phyloP scores from a whole-genome alignment of 2,888 invertebrate species.

The Acrobasis repandana region DNA sequence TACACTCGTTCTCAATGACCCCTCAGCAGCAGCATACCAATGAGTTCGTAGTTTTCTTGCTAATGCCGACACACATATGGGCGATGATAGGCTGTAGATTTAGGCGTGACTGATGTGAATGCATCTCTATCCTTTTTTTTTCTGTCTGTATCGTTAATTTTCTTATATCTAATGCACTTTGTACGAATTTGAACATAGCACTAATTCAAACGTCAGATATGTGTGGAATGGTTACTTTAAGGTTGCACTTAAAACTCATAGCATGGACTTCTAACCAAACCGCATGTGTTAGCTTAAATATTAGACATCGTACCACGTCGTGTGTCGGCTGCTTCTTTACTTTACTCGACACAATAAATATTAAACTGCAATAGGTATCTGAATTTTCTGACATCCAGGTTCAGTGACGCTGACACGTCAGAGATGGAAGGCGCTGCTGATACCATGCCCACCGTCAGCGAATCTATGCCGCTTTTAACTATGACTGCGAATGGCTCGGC shows the following conservation, averaged over 20 bases:
- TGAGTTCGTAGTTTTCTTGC: conserved; percentile 57
- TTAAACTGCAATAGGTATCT: conserved; percentile 44
- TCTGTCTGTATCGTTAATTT: neutral
- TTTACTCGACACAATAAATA: conserved; percentile 26
- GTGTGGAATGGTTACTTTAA: too few species aligned
- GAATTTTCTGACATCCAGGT: conserved; percentile 52
- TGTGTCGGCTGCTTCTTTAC: conserved; percentile 12
- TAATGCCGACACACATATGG: conserved; percentile 14
- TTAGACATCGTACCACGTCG: neutral
- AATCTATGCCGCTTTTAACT: conserved; percentile 68
- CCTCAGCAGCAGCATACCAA: conserved; percentile 64
- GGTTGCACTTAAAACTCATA: neutral
- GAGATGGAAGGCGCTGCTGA: conserved; percentile 73
- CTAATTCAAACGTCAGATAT: too few species aligned
- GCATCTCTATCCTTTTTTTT: neutral
- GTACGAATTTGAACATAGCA: too few species aligned
- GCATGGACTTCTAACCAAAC: neutral
- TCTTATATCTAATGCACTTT: too few species aligned
- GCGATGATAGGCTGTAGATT: neutral
- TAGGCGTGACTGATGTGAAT: neutral
- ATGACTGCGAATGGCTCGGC: conserved; percentile 70
- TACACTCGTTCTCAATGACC: conserved; percentile 67
- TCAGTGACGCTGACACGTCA: conserved; percentile 75
- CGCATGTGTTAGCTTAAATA: neutral
- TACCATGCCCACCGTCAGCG: conserved; percentile 70